phyloP scores from a whole-genome alignment of 1,140 invertebrate genomes.

The Heliconius nattereri region DNA sequence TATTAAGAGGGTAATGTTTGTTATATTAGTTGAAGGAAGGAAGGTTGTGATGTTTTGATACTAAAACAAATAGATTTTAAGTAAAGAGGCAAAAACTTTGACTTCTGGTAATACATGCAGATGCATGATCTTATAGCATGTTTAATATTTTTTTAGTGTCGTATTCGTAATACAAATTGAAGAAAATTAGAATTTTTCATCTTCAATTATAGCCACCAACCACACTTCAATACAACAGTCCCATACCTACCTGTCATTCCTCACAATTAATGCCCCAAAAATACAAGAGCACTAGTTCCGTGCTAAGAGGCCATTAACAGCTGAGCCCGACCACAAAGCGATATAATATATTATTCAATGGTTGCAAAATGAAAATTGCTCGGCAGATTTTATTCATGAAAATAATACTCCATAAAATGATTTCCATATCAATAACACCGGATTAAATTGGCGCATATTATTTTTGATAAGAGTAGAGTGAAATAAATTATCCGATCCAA shows the following conservation, averaged over 20 bases:
- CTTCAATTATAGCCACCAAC: not conserved
- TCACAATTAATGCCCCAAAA: conserved; percentile 23
- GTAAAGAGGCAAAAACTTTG: too few species aligned
- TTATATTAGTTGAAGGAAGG: too few species aligned
- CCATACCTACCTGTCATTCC: not conserved
- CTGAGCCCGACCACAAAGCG: conserved; percentile 45
- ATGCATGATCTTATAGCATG: too few species aligned
- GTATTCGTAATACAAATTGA: too few species aligned
- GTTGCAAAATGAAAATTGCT: conserved; percentile 53
- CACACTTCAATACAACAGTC: not conserved
- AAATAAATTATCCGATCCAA: conserved; percentile 25
- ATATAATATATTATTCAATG: conserved; percentile 55
- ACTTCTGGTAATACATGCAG: too few species aligned
- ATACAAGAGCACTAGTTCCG: conserved; percentile 33
- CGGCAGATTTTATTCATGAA: conserved; percentile 51
- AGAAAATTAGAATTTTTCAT: too few species aligned
- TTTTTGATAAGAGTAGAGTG: conserved; percentile 34
- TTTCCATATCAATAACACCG: conserved; percentile 50
- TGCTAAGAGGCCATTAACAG: conserved; percentile 48
- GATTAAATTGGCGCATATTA: conserved; percentile 40
- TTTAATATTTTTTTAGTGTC: too few species aligned
- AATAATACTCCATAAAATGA: conserved; percentile 50
- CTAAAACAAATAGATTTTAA: too few species aligned
- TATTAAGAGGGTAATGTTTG: not conserved
- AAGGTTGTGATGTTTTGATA: too few species aligned